Conservation (phyloP, 37 sponge, comb jelly and placozoan species). For the Eunapius fragilis region DNA sequence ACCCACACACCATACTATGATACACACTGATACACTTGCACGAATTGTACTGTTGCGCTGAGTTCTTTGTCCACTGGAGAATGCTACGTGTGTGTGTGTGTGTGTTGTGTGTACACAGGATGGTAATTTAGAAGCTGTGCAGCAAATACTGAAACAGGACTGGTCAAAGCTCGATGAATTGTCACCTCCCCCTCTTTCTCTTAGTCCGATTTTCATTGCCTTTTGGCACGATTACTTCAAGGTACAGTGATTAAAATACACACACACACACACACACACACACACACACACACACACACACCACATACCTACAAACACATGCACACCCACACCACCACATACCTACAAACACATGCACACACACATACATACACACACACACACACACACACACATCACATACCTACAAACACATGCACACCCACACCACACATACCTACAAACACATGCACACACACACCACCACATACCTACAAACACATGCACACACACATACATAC, state of each 20-base stretch:
- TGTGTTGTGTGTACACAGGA: neutral
- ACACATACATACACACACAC: neutral
- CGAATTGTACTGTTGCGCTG: neutral
- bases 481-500: neutral
- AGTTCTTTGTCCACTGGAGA: neutral
- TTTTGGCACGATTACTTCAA: constrained; percentile 74
- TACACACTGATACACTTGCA: neutral
- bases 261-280: neutral
- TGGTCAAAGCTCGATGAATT: neutral
- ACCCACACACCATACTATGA: constrained; percentile 10
- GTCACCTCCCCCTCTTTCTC: neutral
- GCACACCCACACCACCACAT: neutral
- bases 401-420: neutral
- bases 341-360: neutral
- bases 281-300: neutral
- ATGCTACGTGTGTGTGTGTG: too few relatives aligned
- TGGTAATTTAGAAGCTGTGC: neutral
- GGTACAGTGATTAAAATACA: constrained; percentile 3
- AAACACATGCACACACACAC: neutral
- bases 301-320: constrained; percentile 2
- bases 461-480: neutral
- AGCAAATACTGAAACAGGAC: neutral
- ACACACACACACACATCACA: neutral
- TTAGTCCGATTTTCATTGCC: constrained; percentile 48
- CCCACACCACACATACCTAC: neutral